A percentile compares a stretch with the other conserved stretches of the same genome.
Conservation (phyloP, 1,140 invertebrate species). For the Drosophila jambulina region DNA sequence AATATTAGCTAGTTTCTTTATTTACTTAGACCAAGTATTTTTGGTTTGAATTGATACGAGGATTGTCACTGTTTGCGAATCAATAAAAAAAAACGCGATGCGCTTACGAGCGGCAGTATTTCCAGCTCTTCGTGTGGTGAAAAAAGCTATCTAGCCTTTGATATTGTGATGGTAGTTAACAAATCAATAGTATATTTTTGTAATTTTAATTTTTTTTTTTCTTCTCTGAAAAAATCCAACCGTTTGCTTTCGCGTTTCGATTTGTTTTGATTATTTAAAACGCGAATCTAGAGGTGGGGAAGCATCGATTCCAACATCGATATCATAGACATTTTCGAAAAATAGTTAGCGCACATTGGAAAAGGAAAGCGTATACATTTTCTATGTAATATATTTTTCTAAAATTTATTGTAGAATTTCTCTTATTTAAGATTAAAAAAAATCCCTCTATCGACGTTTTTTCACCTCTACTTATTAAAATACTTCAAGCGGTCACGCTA, state of each 20-base stretch:
- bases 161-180: background rate
- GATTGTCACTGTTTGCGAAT: constrained; percentile 12
- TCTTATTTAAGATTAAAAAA: background rate
- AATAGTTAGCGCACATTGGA: background rate
- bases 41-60: background rate
- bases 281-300: background rate
- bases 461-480: background rate
- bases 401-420: no score
- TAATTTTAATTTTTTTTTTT: background rate
- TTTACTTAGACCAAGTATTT: background rate
- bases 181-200: background rate
- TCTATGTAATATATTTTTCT: no score
- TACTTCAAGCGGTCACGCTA: background rate
- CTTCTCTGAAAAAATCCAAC: background rate
- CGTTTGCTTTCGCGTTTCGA: background rate
- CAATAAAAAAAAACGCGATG: constrained; percentile 15
- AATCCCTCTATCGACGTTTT: background rate
- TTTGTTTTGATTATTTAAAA: constrained; percentile 8
- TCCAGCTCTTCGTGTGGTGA: background rate
- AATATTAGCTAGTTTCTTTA: background rate
- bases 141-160: background rate
- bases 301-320: background rate
- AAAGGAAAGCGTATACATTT: background rate
- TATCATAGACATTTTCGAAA: background rate
- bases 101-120: background rate